These are phyloP conservation scores for Psammodynastes pulverulentus DNA, from an alignment of 2,113 vertebrate genomes.

Conservation along the genomic window DNA sequence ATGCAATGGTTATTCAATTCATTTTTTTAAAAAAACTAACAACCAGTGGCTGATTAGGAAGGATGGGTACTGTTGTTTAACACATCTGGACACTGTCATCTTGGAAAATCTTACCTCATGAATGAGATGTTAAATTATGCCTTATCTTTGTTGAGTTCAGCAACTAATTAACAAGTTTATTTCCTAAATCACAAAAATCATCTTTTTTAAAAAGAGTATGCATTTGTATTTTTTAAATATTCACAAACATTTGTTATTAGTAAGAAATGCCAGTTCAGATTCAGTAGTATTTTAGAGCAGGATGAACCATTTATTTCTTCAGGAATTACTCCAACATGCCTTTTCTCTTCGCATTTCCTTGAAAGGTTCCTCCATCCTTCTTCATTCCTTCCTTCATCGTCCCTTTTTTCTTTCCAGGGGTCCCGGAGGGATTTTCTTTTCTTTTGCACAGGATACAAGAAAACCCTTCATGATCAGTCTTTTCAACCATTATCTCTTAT, in stretches of 20 bases:
- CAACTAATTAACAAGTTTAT: neutral
- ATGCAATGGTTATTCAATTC: neutral
- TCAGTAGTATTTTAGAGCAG: neutral
- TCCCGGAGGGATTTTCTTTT: slow-evolving; percentile 71
- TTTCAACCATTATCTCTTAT: too few species aligned
- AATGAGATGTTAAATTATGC: neutral
- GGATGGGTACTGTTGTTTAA: neutral
- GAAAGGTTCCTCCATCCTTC: neutral
- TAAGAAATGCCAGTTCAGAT: neutral
- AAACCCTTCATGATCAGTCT: neutral
- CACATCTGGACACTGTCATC: neutral
- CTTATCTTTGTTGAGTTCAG: neutral
- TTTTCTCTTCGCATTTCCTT: neutral
- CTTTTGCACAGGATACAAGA: slow-evolving; percentile 46
- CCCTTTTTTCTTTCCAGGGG: slow-evolving; percentile 68
- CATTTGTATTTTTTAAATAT: neutral
- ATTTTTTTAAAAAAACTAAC: neutral
- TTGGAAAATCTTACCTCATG: neutral
- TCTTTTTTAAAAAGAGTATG: neutral
- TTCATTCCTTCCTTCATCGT: slow-evolving; percentile 46
- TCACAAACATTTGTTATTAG: neutral
- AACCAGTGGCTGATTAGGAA: neutral
- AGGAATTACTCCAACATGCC: neutral
- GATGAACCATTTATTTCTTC: neutral
- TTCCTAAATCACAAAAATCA: neutral